These are phyloP conservation scores for Aromia moschata DNA, from an alignment of 2,888 invertebrate genomes.

Conservation along the genomic window DNA sequence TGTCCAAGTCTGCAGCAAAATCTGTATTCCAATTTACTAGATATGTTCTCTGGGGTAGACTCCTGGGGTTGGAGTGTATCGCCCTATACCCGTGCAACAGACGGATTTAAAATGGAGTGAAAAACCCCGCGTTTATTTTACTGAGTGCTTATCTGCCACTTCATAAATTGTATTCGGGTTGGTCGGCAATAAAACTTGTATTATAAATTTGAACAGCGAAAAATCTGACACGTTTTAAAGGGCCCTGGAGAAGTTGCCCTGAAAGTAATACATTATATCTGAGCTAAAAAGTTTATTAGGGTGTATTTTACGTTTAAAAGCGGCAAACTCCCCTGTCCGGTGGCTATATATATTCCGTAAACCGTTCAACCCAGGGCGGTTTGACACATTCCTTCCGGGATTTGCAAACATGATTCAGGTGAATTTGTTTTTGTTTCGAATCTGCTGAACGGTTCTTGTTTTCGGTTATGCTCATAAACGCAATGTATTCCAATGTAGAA, in stretches of 20 bases:
- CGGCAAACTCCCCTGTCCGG: neutral
- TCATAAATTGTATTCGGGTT: slow-evolving; percentile 18
- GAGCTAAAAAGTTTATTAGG: neutral
- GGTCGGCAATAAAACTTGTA: slow-evolving; percentile 13
- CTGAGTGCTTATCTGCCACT: slow-evolving; percentile 28
- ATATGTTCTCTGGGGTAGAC: too few species aligned
- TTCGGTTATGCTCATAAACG: too few species aligned
- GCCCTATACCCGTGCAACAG: slow-evolving; percentile 23
- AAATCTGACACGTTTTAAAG: slow-evolving; percentile 17
- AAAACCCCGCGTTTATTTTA: slow-evolving; percentile 35
- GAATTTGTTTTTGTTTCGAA: too few species aligned
- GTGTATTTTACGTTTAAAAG: neutral
- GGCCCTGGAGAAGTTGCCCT: slow-evolving; percentile 9
- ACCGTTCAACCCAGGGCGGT: too few species aligned
- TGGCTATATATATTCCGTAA: too few species aligned
- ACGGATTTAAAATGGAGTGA: slow-evolving; percentile 22
- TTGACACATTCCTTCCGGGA: too few species aligned
- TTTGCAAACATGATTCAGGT: too few species aligned
- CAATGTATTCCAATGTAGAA: too few species aligned
- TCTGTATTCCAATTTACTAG: too few species aligned
- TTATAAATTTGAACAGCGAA: slow-evolving; percentile 18
- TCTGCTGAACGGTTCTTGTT: too few species aligned
- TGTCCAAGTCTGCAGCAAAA: too few species aligned
- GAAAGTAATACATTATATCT: slow-evolving; percentile 1
- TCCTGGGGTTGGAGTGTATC: too few species aligned